Evolutionary conservation across 2,797 vertebrate genomes (phyloP).

Genomic region (Lindbergichthys nudifrons): DNA sequence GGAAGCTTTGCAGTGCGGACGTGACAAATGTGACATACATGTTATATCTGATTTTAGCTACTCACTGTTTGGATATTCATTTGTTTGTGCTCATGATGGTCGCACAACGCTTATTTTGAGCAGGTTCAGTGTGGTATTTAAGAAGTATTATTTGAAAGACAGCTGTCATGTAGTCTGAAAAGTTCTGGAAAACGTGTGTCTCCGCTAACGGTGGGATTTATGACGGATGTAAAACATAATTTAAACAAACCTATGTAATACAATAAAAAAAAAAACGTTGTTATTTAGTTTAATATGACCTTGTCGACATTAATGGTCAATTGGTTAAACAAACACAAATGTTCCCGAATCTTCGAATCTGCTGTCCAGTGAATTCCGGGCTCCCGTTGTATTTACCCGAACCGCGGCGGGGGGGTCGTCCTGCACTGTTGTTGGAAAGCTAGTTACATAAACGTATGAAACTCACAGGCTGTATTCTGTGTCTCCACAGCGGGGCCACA

Average conservation of each 20-base stretch:
- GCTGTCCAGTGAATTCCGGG: neutral
- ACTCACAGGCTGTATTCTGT: constrained; percentile 10
- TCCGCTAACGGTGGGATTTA: neutral
- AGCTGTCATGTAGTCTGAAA: constrained; percentile 10
- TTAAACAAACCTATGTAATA: neutral
- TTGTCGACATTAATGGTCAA: neutral
- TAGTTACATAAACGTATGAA: too few relatives aligned
- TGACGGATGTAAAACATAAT: rapidly evolving
- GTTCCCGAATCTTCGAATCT: neutral
- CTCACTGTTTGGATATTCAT: neutral
- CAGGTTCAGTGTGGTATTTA: rapidly evolving
- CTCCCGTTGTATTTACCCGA: neutral
- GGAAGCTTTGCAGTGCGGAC: constrained; percentile 58
- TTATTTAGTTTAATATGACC: too few relatives aligned
- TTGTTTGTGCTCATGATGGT: too few relatives aligned
- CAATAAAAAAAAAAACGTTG: neutral
- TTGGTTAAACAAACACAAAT: neutral
- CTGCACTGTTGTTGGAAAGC: neutral
- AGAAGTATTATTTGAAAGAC: neutral
- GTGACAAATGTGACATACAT: constrained; percentile 49
- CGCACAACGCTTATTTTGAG: rapidly evolving
- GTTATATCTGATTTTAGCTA: neutral
- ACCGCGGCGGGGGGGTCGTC: neutral
- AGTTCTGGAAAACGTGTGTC: neutral
- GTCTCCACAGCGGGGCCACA: constrained; percentile 38